phyloP scores from a whole-genome alignment of 2,113 vertebrate genomes.

The Merops nubicus region DNA sequence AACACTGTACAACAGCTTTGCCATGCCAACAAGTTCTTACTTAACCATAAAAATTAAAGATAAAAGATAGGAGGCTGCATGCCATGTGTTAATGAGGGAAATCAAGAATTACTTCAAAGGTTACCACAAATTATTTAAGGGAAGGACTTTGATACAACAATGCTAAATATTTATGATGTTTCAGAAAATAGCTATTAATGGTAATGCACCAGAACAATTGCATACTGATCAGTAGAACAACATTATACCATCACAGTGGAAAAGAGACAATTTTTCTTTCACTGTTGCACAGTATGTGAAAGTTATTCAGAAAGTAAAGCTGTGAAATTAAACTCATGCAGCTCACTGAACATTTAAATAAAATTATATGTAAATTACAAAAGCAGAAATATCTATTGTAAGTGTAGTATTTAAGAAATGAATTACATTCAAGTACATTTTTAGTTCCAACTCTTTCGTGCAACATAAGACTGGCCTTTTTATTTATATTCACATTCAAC shows the following conservation, averaged over 20 bases:
- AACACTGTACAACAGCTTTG: neutral
- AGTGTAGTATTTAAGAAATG: neutral
- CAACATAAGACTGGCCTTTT: neutral
- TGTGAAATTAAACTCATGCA: neutral
- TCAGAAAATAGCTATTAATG: neutral
- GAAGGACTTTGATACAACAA: neutral
- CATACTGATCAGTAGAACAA: neutral
- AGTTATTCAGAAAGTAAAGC: neutral
- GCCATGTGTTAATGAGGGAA: neutral
- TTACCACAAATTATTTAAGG: neutral
- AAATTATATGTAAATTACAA: neutral
- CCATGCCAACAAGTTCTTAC: neutral
- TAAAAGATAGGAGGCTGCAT: neutral
- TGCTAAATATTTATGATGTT: neutral
- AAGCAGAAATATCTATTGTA: neutral
- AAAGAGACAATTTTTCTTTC: neutral
- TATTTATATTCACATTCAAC: neutral
- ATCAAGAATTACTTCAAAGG: neutral
- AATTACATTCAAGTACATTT: neutral
- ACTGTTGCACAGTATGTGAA: neutral
- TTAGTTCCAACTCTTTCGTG: neutral
- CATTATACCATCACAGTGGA: neutral
- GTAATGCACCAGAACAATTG: neutral
- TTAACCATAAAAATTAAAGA: neutral
- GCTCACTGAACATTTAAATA: neutral